phyloP scores from a whole-genome alignment of 2,888 invertebrate species.

The Gerris lacustris region DNA sequence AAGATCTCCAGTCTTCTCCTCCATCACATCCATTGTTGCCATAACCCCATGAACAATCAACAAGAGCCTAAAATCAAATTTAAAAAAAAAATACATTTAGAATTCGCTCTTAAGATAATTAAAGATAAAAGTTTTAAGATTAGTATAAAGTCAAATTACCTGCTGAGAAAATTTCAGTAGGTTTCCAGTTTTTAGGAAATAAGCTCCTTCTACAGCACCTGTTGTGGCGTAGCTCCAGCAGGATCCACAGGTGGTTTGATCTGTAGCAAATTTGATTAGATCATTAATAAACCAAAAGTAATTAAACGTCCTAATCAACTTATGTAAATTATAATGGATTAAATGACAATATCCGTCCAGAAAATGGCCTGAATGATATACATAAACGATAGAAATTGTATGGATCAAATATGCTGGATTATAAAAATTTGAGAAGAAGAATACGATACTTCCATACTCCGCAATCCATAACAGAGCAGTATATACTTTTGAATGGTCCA shows the following conservation, averaged over 20 bases:
- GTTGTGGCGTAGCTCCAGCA: slow-evolving; percentile 96
- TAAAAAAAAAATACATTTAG: not conserved
- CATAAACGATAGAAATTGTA: too few relatives aligned
- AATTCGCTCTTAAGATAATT: too few relatives aligned
- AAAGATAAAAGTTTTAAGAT: too few relatives aligned
- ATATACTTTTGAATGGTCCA: too few relatives aligned
- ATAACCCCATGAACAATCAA: slow-evolving; percentile 93
- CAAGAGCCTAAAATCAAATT: slow-evolving; percentile 48
- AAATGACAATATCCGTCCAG: not conserved
- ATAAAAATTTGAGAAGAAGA: too few relatives aligned
- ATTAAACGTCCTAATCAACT: too few relatives aligned
- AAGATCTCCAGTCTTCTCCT: slow-evolving; percentile 81
- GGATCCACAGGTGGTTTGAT: slow-evolving; percentile 94
- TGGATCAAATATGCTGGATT: too few relatives aligned
- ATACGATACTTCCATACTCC: too few relatives aligned
- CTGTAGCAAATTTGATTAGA: slow-evolving; percentile 38
- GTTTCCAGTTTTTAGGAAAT: slow-evolving; percentile 68
- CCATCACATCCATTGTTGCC: slow-evolving; percentile 51
- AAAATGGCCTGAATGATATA: too few relatives aligned
- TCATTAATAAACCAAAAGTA: too few relatives aligned
- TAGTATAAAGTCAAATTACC: slow-evolving; percentile 32
- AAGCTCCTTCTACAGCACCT: slow-evolving; percentile 83
- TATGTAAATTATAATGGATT: not conserved
- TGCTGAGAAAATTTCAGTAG: slow-evolving; percentile 79
- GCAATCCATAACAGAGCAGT: too few relatives aligned